Evolutionary conservation across 2,797 vertebrate species (phyloP).

Genomic region (Pipistrellus pipistrellus): DNA sequence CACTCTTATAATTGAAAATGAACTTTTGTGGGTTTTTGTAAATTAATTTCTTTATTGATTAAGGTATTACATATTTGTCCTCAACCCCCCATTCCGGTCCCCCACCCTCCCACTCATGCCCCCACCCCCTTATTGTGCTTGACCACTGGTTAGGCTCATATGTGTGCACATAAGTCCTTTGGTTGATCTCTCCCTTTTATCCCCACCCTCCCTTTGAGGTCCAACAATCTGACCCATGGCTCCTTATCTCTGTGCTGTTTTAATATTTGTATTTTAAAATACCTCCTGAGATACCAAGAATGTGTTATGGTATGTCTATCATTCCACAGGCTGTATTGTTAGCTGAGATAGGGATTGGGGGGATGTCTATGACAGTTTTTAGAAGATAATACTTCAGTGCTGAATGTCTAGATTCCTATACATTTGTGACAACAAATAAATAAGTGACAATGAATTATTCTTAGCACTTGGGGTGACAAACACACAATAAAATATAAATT

Average conservation of each 20-base stretch:
- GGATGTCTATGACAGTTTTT: background rate
- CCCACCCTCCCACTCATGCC: too few relatives aligned
- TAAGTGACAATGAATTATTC: constrained; percentile 36
- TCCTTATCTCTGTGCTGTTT: background rate
- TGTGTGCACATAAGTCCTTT: too few relatives aligned
- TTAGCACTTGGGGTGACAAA: background rate
- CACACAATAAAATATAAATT: background rate
- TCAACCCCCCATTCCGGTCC: too few relatives aligned
- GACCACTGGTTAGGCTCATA: too few relatives aligned
- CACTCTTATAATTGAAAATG: background rate
- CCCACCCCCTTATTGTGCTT: too few relatives aligned
- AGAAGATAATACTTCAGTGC: background rate
- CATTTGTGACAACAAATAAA: constrained; percentile 16
- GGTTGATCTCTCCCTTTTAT: too few relatives aligned
- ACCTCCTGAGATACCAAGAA: constrained; percentile 25
- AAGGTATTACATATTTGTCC: too few relatives aligned
- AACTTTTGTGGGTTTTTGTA: background rate
- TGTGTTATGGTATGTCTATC: background rate
- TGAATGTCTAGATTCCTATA: background rate
- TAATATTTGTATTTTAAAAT: constrained; percentile 47
- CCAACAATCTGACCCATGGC: too few relatives aligned
- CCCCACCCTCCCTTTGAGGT: too few relatives aligned
- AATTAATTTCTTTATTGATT: too few relatives aligned
- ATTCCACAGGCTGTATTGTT: constrained; percentile 3
- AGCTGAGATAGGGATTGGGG: background rate